Evolutionary conservation across 2,113 vertebrate genomes (phyloP), one percentile per base, ranked within the genome.

Genomic region (Actenoides hombroni): DNA sequence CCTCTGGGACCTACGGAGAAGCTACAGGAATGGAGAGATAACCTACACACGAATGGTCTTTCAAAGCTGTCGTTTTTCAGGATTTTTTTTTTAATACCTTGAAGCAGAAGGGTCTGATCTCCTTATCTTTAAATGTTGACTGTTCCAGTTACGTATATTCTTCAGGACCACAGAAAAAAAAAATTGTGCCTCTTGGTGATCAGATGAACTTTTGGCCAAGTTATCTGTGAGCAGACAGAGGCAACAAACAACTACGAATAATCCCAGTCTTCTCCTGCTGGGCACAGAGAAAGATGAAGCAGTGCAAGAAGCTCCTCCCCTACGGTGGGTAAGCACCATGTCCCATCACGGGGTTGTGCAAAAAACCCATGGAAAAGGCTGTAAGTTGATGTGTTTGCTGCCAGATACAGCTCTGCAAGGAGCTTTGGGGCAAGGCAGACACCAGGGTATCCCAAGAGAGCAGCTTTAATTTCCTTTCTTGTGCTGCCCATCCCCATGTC

Each of bases 1-100:
- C 10, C 37, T 54, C 7, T 2, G 11, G 51, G 46, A 49, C 6
- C 31, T 35, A 7, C 0, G 0, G 49, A 60, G 29, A 71, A 83
- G 4, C 18, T 48, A 76, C 6, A 93, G n/a, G 67, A 86, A 83
- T 6, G 8, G 9, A 73, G 39, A 76, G 4, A 40, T 5, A 42
- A 64, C 8, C 16, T 57, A 37, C 24, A 49, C 0, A 2, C 18
- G 26, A 65, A 68, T 20, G 24, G 35, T 39, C 13, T 40, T 39
- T 29, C 60, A 84, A 89, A 89, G 12, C 3, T 28, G 59, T 75
- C 6, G 8, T 4, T 31, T 68, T 35, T 44, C 26, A 74, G 5
- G 0, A 4, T 5, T 5, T 61, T 44, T 61, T 44, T 61, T 35
- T 9, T 13, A 31, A 57, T 12, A 61, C 7, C 12, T 59, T 57